phyloP scores from a whole-genome alignment of 2,888 invertebrate genomes.

The Polydrusus tereticollis region DNA sequence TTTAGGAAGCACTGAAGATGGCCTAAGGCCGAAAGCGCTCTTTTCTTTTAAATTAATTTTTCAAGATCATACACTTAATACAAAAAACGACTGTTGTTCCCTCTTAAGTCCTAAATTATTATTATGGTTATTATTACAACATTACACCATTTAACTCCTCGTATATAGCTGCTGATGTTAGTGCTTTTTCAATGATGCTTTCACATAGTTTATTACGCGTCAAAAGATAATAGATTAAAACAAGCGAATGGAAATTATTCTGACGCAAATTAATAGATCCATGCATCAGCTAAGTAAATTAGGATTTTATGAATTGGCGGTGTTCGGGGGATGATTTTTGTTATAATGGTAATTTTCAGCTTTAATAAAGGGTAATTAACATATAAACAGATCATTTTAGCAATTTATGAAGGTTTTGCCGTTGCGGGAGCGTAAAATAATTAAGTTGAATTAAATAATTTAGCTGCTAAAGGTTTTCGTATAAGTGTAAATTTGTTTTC shows the following conservation, averaged over 20 bases:
- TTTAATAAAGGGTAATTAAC: slow-evolving; percentile 13
- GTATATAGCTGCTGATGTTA: too few relatives aligned
- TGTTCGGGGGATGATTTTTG: background rate
- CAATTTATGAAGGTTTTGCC: background rate
- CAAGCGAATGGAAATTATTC: slow-evolving; percentile 14
- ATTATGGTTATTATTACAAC: too few relatives aligned
- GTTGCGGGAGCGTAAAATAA: background rate
- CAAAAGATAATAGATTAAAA: slow-evolving; percentile 13
- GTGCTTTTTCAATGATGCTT: too few relatives aligned
- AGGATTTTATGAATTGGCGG: slow-evolving; percentile 14
- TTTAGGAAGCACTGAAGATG: too few relatives aligned
- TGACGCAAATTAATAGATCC: slow-evolving; percentile 20
- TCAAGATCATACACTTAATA: too few relatives aligned
- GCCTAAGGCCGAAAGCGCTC: too few relatives aligned
- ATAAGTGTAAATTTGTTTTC: too few relatives aligned
- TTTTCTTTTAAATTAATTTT: too few relatives aligned
- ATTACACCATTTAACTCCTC: too few relatives aligned
- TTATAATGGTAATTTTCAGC: slow-evolving; percentile 9
- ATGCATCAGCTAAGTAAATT: slow-evolving; percentile 1
- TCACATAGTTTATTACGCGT: slow-evolving; percentile 1
- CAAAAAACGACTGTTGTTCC: too few relatives aligned
- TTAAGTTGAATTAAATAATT: background rate
- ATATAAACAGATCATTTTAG: background rate
- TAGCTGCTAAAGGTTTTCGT: background rate
- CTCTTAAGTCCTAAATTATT: too few relatives aligned